Evolutionary conservation across 35 echinoderm and acorn worm genomes (phyloP).

Genomic region (Hemicentrotus pulcherrimus): DNA sequence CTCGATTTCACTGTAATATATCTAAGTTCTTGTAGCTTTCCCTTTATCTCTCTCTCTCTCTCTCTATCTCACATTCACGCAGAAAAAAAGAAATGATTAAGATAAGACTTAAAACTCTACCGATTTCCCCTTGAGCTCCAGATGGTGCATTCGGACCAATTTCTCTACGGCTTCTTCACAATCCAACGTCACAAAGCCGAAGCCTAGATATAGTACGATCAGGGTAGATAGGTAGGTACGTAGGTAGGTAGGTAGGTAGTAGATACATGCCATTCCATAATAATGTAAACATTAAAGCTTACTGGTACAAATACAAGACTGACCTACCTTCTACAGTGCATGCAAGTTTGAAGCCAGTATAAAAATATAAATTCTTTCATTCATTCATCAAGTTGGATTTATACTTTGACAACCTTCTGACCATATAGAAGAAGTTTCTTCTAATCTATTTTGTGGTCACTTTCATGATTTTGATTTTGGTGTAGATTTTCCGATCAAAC

Average conservation of each 20-base stretch:
- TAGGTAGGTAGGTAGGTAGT: not conserved
- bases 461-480: no score
- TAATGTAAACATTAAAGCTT: conserved; percentile 1
- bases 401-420: no score
- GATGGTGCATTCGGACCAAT: conserved; percentile 33
- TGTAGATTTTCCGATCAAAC: not conserved
- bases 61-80: not conserved
- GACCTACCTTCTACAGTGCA: not conserved
- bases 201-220: conserved; percentile 46
- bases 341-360: not conserved
- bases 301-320: not conserved
- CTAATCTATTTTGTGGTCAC: no score
- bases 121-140: conserved; percentile 47
- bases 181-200: conserved; percentile 40
- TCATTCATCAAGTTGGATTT: not conserved
- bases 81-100: conserved; percentile 13
- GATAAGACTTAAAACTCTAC: conserved; percentile 56
- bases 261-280: conserved; percentile 18
- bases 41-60: not conserved
- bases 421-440: no score
- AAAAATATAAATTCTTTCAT: no score
- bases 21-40: not conserved
- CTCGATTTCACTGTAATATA: not conserved
- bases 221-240: not conserved
- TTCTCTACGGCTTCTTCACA: conserved; percentile 41